These are phyloP conservation scores for Xerus rutilus DNA, from an alignment of 2,797 vertebrate species.

Conservation along the genomic window DNA sequence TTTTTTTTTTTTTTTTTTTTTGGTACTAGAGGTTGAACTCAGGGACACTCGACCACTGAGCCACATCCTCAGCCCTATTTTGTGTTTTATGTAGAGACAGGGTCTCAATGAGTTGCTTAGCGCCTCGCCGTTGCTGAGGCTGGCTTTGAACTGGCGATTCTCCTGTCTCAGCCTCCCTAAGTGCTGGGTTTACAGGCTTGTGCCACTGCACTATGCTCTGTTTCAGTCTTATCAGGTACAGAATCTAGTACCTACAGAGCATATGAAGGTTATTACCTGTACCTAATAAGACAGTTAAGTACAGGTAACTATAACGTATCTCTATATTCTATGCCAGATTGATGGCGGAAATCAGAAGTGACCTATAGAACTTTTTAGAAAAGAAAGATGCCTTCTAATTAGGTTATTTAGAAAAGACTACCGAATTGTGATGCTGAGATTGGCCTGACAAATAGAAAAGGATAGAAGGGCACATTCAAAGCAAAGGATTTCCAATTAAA, in stretches of 20 bases:
- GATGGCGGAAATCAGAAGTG: not conserved
- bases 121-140: too few species aligned
- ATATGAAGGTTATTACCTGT: not conserved
- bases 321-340: not conserved
- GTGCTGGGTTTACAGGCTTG: too few species aligned
- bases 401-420: constrained; percentile 50
- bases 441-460: not conserved
- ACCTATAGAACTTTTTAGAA: not conserved
- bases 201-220: too few species aligned
- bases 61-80: too few species aligned
- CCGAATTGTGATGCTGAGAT: not conserved
- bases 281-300: not conserved
- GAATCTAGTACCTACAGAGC: not conserved
- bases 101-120: too few species aligned
- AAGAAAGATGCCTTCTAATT: constrained; percentile 50
- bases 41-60: too few species aligned
- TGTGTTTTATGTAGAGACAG: too few species aligned
- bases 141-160: too few species aligned
- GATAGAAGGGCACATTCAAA: not conserved
- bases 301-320: not conserved
- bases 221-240: not conserved
- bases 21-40: too few species aligned
- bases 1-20: too few species aligned
- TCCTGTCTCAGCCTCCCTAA: too few species aligned
- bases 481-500: not conserved